A percentile compares a stretch with the other conserved stretches of the same genome.
phyloP scores from a whole-genome alignment of 2,888 invertebrate genomes.

The Drosophila antonietae region DNA sequence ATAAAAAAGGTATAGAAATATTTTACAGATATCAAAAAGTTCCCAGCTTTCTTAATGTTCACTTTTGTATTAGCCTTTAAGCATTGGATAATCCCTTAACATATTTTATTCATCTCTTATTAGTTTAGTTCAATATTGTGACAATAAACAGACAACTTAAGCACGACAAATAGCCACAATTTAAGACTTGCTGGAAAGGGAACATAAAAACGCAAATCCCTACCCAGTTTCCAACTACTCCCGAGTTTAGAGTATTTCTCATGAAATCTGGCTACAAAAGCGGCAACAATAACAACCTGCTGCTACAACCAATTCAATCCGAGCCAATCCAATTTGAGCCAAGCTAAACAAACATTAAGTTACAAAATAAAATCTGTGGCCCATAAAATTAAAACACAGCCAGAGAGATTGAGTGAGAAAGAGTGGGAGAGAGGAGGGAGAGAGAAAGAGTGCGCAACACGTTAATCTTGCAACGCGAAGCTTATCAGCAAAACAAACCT shows the following conservation, averaged over 20 bases:
- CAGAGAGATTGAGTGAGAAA: constrained; percentile 44
- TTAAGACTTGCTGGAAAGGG: constrained; percentile 28
- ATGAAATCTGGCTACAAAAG: constrained; percentile 32
- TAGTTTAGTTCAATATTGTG: constrained; percentile 36
- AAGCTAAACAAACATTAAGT: constrained; percentile 75
- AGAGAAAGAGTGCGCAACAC: constrained; percentile 42
- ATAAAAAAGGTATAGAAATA: background rate
- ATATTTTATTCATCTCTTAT: constrained; percentile 5
- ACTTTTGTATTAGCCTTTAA: background rate
- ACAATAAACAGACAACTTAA: constrained; percentile 41
- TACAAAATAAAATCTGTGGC: constrained; percentile 78
- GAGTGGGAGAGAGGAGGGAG: background rate
- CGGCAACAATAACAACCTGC: constrained; percentile 63
- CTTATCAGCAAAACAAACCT: constrained; percentile 62
- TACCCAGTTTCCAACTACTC: constrained; percentile 8
- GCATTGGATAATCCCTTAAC: background rate
- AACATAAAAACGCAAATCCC: constrained; percentile 64
- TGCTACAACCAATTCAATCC: constrained; percentile 52
- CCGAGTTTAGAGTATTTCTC: constrained; percentile 52
- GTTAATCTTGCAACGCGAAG: constrained; percentile 70
- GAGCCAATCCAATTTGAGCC: constrained; percentile 39
- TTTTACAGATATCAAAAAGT: background rate
- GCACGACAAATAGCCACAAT: constrained; percentile 51
- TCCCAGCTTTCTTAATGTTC: background rate
- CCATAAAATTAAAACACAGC: constrained; percentile 75